Evolutionary conservation across 1,140 invertebrate species (phyloP).

Genomic region (Bombyx mori): ASM3026992v2 NC_085128.1:9715001-9715500

Average conservation of each 20-base stretch:
- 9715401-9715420: too few species aligned
- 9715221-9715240: slow-evolving; percentile 62
- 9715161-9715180: slow-evolving; percentile 46
- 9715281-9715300: neutral
- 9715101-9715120: neutral
- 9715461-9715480: too few species aligned
- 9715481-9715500: too few species aligned
- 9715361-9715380: neutral
- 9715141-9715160: slow-evolving; percentile 35
- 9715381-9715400: neutral
- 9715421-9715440: too few species aligned
- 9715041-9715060: neutral
- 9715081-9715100: slow-evolving; percentile 4
- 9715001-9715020: neutral
- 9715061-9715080: neutral
- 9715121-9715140: neutral
- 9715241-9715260: neutral
- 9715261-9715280: slow-evolving; percentile 4
- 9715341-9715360: neutral
- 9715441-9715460: too few species aligned
- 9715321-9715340: neutral
- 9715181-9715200: slow-evolving; percentile 48
- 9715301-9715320: too few species aligned
- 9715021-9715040: neutral
- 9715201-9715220: slow-evolving; percentile 58